phyloP scores from a whole-genome alignment of 2,113 vertebrate species.

The Piprites chloris region DNA sequence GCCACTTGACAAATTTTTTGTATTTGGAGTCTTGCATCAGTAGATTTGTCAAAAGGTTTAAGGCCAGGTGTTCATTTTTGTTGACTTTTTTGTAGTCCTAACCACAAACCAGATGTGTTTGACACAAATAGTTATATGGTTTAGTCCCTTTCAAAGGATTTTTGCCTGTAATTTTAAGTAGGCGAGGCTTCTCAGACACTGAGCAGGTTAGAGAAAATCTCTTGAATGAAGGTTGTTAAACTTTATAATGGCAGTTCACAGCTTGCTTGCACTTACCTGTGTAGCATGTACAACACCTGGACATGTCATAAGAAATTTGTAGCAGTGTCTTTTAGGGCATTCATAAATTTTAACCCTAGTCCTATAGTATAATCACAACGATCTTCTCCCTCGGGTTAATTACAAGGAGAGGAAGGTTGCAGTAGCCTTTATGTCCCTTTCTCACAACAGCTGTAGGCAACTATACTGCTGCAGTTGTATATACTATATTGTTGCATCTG shows the following conservation, averaged over 20 bases:
- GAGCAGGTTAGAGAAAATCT: neutral
- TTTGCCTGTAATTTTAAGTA: neutral
- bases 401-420: neutral
- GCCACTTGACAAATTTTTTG: neutral
- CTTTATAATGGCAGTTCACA: neutral
- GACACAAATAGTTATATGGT: neutral
- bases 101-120: neutral
- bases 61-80: neutral
- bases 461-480: neutral
- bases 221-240: neutral
- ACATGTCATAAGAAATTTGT: neutral
- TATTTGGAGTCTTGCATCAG: neutral
- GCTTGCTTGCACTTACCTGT: neutral
- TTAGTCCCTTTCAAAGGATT: neutral
- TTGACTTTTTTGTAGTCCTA: neutral
- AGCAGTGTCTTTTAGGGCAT: neutral
- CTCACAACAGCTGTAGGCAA: neutral
- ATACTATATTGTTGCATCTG: neutral
- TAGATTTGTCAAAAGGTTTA: neutral
- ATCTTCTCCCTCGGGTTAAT: neutral
- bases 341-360: neutral
- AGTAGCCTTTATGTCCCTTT: neutral
- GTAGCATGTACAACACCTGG: fast-evolving
- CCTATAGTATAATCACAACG: neutral
- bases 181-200: neutral